These are phyloP conservation scores for Mormyrus iriodes DNA, from an alignment of 2,113 vertebrate genomes.

Conservation along the genomic window DNA sequence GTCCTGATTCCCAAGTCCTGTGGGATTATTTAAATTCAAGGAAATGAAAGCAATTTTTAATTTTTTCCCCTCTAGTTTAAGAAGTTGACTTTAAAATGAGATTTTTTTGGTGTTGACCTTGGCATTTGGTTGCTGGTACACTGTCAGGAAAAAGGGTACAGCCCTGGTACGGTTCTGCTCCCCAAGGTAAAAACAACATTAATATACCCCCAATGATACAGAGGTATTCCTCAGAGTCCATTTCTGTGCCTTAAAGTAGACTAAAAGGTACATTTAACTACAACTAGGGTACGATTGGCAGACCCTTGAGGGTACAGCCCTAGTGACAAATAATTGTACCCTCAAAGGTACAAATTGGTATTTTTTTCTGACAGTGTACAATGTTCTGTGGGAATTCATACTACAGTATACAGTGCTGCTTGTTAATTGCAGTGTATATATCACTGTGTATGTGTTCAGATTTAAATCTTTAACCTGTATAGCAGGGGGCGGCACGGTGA, in stretches of 20 bases:
- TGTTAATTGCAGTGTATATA: not conserved
- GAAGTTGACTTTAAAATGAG: slow-evolving; percentile 3
- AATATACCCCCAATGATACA: not conserved
- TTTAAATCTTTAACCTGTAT: not conserved
- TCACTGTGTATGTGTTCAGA: not conserved
- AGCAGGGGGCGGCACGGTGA: too few species aligned
- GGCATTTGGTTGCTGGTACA: not conserved
- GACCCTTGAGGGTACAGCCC: not conserved
- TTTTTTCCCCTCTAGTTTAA: not conserved
- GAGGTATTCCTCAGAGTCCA: not conserved
- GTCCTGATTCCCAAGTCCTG: slow-evolving; percentile 4
- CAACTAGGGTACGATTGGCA: not conserved
- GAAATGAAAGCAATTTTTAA: not conserved
- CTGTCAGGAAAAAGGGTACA: not conserved
- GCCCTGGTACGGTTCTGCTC: not conserved
- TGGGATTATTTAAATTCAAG: slow-evolving; percentile 19
- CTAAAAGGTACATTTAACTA: not conserved
- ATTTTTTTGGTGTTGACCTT: not conserved
- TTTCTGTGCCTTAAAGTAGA: not conserved
- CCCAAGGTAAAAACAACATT: not conserved
- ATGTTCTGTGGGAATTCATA: not conserved
- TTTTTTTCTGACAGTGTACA: not conserved
- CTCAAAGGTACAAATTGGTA: not conserved
- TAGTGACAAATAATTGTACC: not conserved
- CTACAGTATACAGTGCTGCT: not conserved